Percentiles rank a stretch among this genome's conserved stretches.
These are phyloP conservation scores for Pseudolycoriella hygida DNA, from an alignment of 2,888 invertebrate genomes.

Conservation along the genomic window DNA sequence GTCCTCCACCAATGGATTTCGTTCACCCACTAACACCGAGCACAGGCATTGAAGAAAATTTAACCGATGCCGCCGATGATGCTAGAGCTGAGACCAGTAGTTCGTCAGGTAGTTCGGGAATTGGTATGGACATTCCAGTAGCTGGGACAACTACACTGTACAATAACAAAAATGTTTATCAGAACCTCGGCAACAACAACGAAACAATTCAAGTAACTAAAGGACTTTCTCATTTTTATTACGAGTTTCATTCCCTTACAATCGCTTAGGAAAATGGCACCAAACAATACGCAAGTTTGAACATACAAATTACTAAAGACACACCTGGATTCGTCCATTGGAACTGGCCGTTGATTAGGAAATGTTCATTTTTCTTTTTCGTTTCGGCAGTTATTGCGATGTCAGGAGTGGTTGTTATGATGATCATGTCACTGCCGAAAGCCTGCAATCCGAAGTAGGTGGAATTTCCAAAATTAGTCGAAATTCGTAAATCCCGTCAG, in stretches of 20 bases:
- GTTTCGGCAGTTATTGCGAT: conserved; percentile 55
- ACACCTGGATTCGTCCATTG: conserved; percentile 49
- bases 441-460: conserved; percentile 40
- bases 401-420: conserved; percentile 50
- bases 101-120: conserved; percentile 24
- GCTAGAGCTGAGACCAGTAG: conserved; percentile 22
- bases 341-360: conserved; percentile 69
- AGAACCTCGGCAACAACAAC: conserved; percentile 22
- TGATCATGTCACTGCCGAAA: conserved; percentile 54
- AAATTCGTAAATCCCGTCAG: too few relatives aligned
- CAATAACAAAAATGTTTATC: conserved; percentile 20
- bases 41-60: conserved; percentile 11
- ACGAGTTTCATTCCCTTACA: too few relatives aligned
- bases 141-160: conserved; percentile 18
- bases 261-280: conserved; percentile 18
- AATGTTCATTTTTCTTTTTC: conserved; percentile 53
- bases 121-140: conserved; percentile 22
- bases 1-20: conserved; percentile 37
- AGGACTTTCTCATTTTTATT: too few relatives aligned
- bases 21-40: conserved; percentile 40
- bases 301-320: conserved; percentile 29
- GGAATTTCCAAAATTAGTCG: too few relatives aligned
- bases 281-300: conserved; percentile 33
- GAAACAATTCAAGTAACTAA: conserved; percentile 20
- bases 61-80: conserved; percentile 11